Percentiles rank a stretch among this genome's conserved stretches.
These are phyloP conservation scores for Hypanus sabinus DNA, from an alignment of 2,113 vertebrate genomes.

Conservation along the genomic window DNA sequence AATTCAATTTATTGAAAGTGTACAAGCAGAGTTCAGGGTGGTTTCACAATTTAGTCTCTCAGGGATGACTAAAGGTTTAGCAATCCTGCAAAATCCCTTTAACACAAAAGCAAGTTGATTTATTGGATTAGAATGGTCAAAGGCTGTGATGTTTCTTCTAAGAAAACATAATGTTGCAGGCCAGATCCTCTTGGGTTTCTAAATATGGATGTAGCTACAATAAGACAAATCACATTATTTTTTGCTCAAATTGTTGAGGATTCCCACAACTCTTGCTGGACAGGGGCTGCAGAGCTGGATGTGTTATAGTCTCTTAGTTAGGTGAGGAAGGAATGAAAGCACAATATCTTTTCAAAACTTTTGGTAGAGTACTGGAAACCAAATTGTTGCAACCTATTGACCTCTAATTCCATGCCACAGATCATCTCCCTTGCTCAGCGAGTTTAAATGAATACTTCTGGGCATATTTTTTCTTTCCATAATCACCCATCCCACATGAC, in stretches of 20 bases:
- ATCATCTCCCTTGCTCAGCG: neutral
- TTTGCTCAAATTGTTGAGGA: neutral
- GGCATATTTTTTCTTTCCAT: neutral
- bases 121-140: neutral
- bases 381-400: neutral
- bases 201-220: neutral
- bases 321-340: neutral
- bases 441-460: neutral
- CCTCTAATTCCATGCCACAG: neutral
- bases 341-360: neutral
- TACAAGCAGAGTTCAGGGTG: neutral
- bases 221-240: no score
- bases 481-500: neutral
- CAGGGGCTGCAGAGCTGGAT: neutral
- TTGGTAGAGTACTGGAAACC: neutral
- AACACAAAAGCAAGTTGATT: neutral
- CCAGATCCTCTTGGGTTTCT: neutral
- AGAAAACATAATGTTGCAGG: neutral
- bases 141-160: neutral
- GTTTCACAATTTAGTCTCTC: neutral
- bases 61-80: neutral
- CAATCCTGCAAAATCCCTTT: neutral
- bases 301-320: neutral
- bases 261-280: neutral
- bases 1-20: conserved; percentile 11